Conservation (phyloP, 2,888 invertebrate genomes). For the Melinaea marsaeus region DNA sequence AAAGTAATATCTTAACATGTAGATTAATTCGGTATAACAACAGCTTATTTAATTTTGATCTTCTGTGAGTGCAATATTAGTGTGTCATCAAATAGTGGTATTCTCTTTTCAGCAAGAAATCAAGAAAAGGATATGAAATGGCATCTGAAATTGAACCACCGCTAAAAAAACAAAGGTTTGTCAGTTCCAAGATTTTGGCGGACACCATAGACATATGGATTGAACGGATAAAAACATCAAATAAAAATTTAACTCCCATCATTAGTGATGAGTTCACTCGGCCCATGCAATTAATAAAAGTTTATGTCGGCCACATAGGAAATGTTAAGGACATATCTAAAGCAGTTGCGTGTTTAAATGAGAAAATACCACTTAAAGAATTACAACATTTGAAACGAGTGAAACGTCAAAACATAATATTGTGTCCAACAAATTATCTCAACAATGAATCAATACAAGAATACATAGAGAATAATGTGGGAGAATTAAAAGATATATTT, state of each 20-base stretch:
- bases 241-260: conserved; percentile 66
- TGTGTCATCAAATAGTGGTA: conserved; percentile 62
- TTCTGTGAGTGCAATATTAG: conserved; percentile 34
- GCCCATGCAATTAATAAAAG: conserved; percentile 71
- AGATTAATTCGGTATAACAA: background rate
- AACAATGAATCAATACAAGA: conserved; percentile 52
- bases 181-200: conserved; percentile 16
- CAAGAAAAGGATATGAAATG: conserved; percentile 24
- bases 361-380: conserved; percentile 77
- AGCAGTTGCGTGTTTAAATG: conserved; percentile 78
- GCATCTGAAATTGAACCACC: conserved; percentile 43
- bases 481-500: conserved; percentile 68
- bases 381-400: conserved; percentile 87
- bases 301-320: conserved; percentile 79
- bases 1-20: background rate
- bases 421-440: conserved; percentile 60
- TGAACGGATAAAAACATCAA: conserved; percentile 40
- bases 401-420: conserved; percentile 76
- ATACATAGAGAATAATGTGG: conserved; percentile 58
- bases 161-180: conserved; percentile 45
- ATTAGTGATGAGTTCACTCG: conserved; percentile 74
- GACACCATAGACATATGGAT: conserved; percentile 45
- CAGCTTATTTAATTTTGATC: conserved; percentile 7
- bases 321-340: conserved; percentile 80
- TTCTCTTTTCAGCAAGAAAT: conserved; percentile 57